These are phyloP conservation scores for Cyrtorhinus lividipennis DNA, from an alignment of 1,140 invertebrate genomes.

Conservation along the genomic window DNA sequence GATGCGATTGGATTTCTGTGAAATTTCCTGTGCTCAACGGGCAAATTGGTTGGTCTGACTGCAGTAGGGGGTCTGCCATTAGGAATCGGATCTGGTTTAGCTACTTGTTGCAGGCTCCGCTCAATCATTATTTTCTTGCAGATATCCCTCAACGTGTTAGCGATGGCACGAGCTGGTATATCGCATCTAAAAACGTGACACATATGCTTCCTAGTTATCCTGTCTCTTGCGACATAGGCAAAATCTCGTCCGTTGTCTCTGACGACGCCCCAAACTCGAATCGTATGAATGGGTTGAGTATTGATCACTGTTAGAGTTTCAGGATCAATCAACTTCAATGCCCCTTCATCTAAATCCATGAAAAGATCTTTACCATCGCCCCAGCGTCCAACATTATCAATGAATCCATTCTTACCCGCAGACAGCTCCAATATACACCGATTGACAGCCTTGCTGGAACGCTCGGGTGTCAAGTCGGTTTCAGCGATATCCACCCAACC, in stretches of 20 bases:
- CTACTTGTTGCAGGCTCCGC: constrained; percentile 59
- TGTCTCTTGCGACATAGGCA: constrained; percentile 90
- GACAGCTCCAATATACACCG: constrained; percentile 91
- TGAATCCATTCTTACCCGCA: constrained; percentile 65
- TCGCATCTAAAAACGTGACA: constrained; percentile 95
- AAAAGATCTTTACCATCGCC: constrained; percentile 89
- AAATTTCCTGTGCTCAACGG: constrained; percentile 56
- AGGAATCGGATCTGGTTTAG: constrained; percentile 41
- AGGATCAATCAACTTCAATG: constrained; percentile 77
- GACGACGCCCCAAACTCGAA: constrained; percentile 93
- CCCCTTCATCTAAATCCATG: constrained; percentile 87
- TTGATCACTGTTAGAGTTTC: constrained; percentile 81
- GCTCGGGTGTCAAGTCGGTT: constrained; percentile 82
- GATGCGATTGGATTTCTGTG: constrained; percentile 34
- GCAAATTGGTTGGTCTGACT: constrained; percentile 69
- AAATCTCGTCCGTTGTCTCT: constrained; percentile 96
- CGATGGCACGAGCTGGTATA: constrained; percentile 84
- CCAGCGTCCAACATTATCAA: constrained; percentile 85
- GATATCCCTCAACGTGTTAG: constrained; percentile 83
- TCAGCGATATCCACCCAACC: constrained; percentile 91
- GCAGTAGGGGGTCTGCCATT: constrained; percentile 31
- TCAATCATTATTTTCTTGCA: constrained; percentile 96
- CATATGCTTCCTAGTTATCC: constrained; percentile 75
- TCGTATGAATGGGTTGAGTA: constrained; percentile 89
- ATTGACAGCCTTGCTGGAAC: constrained; percentile 88